Evolutionary conservation across 1,140 invertebrate genomes (phyloP).

Genomic region (Hypsibius dujardini): DNA sequence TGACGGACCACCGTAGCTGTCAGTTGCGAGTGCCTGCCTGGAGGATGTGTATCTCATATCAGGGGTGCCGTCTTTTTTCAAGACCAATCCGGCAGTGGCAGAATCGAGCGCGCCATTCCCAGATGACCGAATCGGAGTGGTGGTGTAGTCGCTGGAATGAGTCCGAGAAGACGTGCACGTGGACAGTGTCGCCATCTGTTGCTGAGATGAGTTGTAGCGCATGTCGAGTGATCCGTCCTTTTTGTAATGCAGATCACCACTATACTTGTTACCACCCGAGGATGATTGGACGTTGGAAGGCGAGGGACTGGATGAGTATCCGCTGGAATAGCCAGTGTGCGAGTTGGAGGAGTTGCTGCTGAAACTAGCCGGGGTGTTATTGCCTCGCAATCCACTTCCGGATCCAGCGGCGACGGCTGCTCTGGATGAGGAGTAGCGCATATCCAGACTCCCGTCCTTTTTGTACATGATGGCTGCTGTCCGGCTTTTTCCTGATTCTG

Average conservation of each 20-base stretch:
- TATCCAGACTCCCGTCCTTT: background rate
- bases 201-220: background rate
- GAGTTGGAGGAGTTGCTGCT: background rate
- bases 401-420: background rate
- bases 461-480: background rate
- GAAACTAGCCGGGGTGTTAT: background rate
- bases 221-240: background rate
- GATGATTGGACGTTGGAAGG: background rate
- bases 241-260: constrained; percentile 9
- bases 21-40: background rate
- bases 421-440: background rate
- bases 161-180: background rate
- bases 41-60: background rate
- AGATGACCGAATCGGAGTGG: no score
- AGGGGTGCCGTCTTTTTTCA: no score
- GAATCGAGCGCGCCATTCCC: background rate
- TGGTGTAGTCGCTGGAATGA: background rate
- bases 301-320: background rate
- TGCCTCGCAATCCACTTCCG: background rate
- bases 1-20: background rate
- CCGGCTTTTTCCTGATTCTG: no score
- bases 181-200: background rate
- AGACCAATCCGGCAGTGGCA: background rate
- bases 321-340: background rate
- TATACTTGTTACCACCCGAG: background rate